These are phyloP conservation scores for Lysandra coridon DNA, from an alignment of 2,888 invertebrate species.

Conservation along the genomic window DNA sequence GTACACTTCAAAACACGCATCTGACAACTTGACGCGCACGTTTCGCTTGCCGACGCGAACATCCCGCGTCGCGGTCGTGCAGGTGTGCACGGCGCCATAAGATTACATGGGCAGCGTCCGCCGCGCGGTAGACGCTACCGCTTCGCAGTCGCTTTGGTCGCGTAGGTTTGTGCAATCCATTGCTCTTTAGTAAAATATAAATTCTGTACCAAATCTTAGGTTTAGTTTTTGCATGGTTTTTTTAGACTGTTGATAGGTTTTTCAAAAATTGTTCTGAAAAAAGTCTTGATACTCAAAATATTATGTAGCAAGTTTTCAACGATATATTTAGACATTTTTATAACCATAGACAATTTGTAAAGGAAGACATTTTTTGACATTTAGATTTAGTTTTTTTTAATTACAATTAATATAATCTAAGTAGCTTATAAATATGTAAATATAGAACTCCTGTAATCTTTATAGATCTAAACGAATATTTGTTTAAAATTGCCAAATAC, in stretches of 20 bases:
- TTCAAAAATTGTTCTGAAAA: neutral
- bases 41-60: too few relatives aligned
- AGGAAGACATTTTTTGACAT: neutral
- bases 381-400: neutral
- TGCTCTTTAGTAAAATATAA: neutral
- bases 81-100: too few relatives aligned
- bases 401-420: neutral
- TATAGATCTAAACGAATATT: neutral
- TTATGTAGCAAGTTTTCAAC: neutral
- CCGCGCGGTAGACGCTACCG: too few relatives aligned
- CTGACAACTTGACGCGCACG: too few relatives aligned
- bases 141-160: too few relatives aligned
- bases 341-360: conserved; percentile 13
- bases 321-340: neutral
- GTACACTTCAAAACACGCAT: too few relatives aligned
- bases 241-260: neutral
- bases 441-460: conserved; percentile 23
- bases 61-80: too few relatives aligned
- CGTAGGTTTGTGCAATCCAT: too few relatives aligned
- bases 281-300: conserved; percentile 13
- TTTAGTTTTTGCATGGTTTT: neutral
- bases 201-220: neutral
- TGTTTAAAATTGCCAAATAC: neutral
- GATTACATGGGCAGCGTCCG: too few relatives aligned
- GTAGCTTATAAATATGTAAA: conserved; percentile 9